phyloP scores from a whole-genome alignment of 2,113 vertebrate genomes.

The Alligator sinensis region DNA sequence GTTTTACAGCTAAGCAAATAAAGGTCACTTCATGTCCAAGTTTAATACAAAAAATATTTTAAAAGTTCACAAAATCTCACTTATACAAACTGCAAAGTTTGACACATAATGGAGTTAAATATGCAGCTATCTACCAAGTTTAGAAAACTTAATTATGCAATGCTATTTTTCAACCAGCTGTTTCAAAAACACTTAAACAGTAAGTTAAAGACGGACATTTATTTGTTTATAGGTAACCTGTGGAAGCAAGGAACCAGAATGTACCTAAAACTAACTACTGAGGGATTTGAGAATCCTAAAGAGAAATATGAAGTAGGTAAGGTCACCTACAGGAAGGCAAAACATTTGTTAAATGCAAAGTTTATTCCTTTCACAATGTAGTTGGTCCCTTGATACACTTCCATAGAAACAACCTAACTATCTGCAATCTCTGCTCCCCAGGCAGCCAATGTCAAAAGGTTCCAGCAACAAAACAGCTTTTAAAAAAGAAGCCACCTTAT shows the following conservation, averaged over 20 bases:
- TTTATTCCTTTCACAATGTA: background rate
- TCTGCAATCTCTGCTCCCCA: background rate
- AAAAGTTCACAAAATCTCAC: background rate
- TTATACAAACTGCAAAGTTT: background rate
- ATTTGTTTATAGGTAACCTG: background rate
- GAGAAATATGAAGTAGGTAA: background rate
- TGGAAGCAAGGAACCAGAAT: background rate
- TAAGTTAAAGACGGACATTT: background rate
- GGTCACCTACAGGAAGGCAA: background rate
- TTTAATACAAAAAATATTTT: conserved; percentile 20
- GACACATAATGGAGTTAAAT: background rate
- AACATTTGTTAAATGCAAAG: background rate
- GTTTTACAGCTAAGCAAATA: background rate
- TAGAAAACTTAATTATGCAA: background rate
- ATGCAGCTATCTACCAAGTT: background rate
- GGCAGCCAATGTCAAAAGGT: background rate
- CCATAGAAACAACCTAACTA: background rate
- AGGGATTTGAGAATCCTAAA: background rate
- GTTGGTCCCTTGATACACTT: background rate
- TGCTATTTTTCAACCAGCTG: background rate
- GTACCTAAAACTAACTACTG: background rate
- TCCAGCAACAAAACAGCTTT: background rate
- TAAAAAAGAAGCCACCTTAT: background rate
- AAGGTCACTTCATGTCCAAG: background rate
- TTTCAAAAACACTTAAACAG: background rate